Evolutionary conservation across 2,113 vertebrate species (phyloP), one percentile per base, ranked within the genome.

Genomic region (Perca fluviatilis): DNA sequence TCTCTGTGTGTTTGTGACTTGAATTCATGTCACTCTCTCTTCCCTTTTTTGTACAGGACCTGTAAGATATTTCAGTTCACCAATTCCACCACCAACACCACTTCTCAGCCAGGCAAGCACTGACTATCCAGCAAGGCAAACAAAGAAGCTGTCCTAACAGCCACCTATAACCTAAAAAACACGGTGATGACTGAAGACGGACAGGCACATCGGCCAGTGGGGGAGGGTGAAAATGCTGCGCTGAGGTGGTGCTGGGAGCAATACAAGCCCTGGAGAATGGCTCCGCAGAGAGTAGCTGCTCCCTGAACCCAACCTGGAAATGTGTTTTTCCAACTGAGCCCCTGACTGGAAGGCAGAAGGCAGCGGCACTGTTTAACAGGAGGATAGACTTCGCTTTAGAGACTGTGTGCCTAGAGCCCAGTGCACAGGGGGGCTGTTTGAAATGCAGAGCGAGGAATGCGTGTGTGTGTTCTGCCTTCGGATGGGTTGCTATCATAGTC

Each of bases 401-500:
- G 86, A 87, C 69, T 33, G 66, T 49, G 80, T 58, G 90, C 82
- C 83, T 68, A 50, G 76, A 71, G 91, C 83, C 81, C 65, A 70
- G 82, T 50, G 87, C 75, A 90, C 71, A 58, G 60, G 61, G 70
- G 84, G 70, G 78, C 89, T 87, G 88, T 88, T 93, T 91, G 79
- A 94, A 92, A 94, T 91, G 91, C 92, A 87, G 84, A 92, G 88
- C 77, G 77, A 83, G 76, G 85, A 87, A 86, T 61, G 79, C 27
- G 27, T 58, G 61, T 67, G 64, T 86, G 93, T 88, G 85, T 83
- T 82, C 78, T 84, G 85, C 87, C 83, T 91, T 86, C 75, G 66
- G 89, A 95, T 88, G 76, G 90, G 90, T 89, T 85, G 89, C 93
- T 95, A 95, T 96, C 95, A 89, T 90, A 91, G 84, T 86, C 82